A percentile compares a stretch with the other conserved stretches of the same genome.
These are phyloP conservation scores for Pseudolaguvia tuberculata DNA, from an alignment of 2,113 vertebrate genomes.

Conservation along the genomic window DNA sequence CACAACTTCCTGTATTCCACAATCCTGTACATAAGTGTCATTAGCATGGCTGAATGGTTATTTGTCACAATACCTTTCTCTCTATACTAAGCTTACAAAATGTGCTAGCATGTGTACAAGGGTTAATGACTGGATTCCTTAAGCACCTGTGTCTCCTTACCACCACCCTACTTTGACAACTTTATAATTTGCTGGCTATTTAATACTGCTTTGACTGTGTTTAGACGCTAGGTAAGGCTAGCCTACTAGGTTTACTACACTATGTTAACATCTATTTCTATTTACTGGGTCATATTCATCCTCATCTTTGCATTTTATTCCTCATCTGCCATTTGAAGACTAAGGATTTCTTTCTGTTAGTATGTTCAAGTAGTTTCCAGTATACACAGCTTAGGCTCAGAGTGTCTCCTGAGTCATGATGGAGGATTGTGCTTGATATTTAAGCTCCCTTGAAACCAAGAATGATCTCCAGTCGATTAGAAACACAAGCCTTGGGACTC, in stretches of 20 bases:
- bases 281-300: background rate
- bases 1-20: background rate
- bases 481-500: background rate
- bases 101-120: background rate
- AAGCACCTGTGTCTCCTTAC: background rate
- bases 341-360: slow-evolving; percentile 1
- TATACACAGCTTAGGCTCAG: background rate
- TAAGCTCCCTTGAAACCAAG: background rate
- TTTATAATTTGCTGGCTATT: background rate
- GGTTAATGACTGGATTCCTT: background rate
- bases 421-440: slow-evolving; percentile 1
- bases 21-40: background rate
- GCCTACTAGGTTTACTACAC: background rate
- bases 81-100: background rate
- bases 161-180: background rate
- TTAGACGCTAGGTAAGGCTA: background rate
- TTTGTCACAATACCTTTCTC: background rate
- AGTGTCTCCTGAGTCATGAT: background rate
- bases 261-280: background rate
- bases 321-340: background rate
- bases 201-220: background rate
- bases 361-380: background rate
- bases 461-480: background rate
- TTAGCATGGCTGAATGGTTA: background rate
- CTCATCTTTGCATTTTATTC: background rate